phyloP scores from a whole-genome alignment of 1,140 invertebrate species.

The Dreissena rostriformis region DNA sequence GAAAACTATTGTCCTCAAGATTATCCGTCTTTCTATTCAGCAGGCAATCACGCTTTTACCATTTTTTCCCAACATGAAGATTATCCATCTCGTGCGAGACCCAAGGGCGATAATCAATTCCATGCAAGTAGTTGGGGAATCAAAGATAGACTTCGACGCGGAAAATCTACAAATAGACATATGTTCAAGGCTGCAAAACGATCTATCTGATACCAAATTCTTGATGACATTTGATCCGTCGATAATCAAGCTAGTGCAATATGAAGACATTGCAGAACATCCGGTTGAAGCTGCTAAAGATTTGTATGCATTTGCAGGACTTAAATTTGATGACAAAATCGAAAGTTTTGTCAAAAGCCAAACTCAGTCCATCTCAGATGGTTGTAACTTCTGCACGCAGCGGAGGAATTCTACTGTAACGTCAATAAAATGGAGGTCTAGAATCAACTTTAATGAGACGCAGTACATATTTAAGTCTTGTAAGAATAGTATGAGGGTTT shows the following conservation, averaged over 20 bases:
- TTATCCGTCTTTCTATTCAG: constrained; percentile 20
- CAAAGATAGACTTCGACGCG: not conserved
- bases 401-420: constrained; percentile 25
- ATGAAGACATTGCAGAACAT: constrained; percentile 34
- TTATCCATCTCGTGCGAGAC: constrained; percentile 40
- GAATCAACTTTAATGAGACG: not conserved
- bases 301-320: constrained; percentile 9
- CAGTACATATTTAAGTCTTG: constrained; percentile 12
- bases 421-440: constrained; percentile 14
- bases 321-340: constrained; percentile 10
- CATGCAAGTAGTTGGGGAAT: not conserved
- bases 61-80: constrained; percentile 35
- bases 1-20: not conserved
- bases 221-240: constrained; percentile 10
- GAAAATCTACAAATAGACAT: not conserved
- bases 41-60: constrained; percentile 17
- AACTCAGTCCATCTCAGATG: constrained; percentile 12
- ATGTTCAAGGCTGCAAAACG: not conserved
- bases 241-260: constrained; percentile 5
- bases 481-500: constrained; percentile 3
- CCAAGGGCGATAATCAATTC: constrained; percentile 38
- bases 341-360: not conserved
- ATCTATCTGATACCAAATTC: constrained; percentile 15
- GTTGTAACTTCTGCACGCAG: constrained; percentile 34
- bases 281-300: constrained; percentile 13